Evolutionary conservation across 1,140 invertebrate species (phyloP).

Genomic region (Cyrtorhinus lividipennis): DNA sequence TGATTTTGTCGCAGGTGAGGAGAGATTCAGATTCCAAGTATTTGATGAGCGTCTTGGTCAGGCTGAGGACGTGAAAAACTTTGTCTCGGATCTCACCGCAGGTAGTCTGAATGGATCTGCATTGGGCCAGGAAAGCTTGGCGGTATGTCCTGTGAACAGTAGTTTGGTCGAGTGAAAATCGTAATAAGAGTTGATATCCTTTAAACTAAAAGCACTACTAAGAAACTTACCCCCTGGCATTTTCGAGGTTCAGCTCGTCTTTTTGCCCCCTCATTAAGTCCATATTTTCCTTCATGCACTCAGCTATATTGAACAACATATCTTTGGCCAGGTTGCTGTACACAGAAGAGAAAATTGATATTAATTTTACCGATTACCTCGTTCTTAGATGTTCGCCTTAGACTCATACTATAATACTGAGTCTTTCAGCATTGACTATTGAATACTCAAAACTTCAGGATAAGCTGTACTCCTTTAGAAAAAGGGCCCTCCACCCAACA

Average conservation of each 20-base stretch:
- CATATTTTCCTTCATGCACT: background rate
- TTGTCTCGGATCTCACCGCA: slow-evolving; percentile 65
- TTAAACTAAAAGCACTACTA: slow-evolving; percentile 5
- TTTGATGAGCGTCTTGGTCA: slow-evolving; percentile 58
- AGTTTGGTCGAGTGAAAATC: too few species aligned
- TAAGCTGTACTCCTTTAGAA: too few species aligned
- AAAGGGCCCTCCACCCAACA: too few species aligned
- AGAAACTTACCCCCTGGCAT: background rate
- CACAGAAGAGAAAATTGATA: background rate
- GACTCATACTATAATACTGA: too few species aligned
- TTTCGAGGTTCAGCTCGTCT: background rate
- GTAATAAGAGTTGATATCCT: too few species aligned
- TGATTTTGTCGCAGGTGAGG: slow-evolving; percentile 33
- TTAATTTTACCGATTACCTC: too few species aligned
- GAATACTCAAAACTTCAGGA: too few species aligned
- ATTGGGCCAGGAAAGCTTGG: slow-evolving; percentile 49
- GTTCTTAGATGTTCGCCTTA: too few species aligned
- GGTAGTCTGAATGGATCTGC: slow-evolving; percentile 59
- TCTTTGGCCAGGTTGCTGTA: background rate
- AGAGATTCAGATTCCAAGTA: slow-evolving; percentile 43
- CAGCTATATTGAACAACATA: background rate
- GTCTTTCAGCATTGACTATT: too few species aligned
- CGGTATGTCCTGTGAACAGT: too few species aligned
- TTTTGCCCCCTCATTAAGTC: slow-evolving; percentile 1
- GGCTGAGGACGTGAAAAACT: slow-evolving; percentile 58